Base-by-base conservation (phyloP, 2,113 vertebrate genomes). In the Lethenteron camtschaticum region DNA sequence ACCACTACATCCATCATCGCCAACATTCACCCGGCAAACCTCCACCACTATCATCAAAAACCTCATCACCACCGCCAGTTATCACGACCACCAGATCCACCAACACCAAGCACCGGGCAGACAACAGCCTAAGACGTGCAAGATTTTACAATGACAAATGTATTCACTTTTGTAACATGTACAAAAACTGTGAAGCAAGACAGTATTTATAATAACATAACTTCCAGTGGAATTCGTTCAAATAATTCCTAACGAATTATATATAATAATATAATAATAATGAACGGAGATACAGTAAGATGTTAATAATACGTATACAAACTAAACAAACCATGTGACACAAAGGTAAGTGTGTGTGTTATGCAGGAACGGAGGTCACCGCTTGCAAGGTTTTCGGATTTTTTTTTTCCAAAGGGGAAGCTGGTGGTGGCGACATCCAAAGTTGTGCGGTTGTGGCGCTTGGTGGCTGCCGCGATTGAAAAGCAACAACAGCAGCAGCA, bases 151-250 rank as follows among this genome's bases (percentile, higher is more conserved):
- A 41, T 41, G 41, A 41, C 41, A 41, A 41, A 41, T 66, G 24
- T 66, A 16, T 66, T 66, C n/a, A n/a, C 63, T 66, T 66, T n/a
- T 66, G 24, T 16, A 66, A 24, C 63, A 66, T 66, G 63, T 66
- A 66, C 63, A 66, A 66, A 66, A 66, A n/a, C 63, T n/a, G 63
- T 66, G 63, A 66, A 66, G 63, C 63, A 66, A 66, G 63, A 66
- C 63, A 16, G 24, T 66, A 66, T 24, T 66, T 66, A 16, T 66
- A 66, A 16, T 16, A 66, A n/a, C n/a, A 66, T 66, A 24, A 66
- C 63, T 66, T 66, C 63, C 63, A 66, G 63, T 66, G 63, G 63
- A 66, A 66, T 16, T 66, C 9, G 24, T 16, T 16, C 24, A n/a
- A 66, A 66, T 24, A 16, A 24, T 24, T 16, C 63, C 24, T n/a